A percentile compares a stretch with the other conserved stretches of the same genome.
phyloP scores from a whole-genome alignment of 2,888 invertebrate genomes.

The Catocala nupta region DNA sequence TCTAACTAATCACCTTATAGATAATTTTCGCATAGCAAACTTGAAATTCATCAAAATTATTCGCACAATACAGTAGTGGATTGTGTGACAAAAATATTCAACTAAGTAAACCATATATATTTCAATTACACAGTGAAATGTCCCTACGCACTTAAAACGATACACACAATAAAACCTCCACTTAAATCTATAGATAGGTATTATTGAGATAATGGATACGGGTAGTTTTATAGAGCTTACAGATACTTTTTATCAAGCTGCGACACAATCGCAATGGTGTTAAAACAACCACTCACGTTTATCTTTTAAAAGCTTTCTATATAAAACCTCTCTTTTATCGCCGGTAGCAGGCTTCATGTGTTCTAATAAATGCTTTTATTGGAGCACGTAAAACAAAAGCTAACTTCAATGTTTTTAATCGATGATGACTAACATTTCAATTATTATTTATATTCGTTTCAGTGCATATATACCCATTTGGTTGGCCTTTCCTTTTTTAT shows the following conservation, averaged over 20 bases:
- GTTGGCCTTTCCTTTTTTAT: too few species aligned
- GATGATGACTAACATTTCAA: too few species aligned
- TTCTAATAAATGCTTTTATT: slow-evolving; percentile 18
- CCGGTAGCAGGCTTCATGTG: slow-evolving; percentile 9
- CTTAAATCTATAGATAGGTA: slow-evolving; percentile 16
- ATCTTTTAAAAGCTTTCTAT: slow-evolving; percentile 51
- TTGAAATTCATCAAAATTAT: slow-evolving; percentile 44
- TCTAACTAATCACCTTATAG: slow-evolving; percentile 37
- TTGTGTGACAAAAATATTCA: slow-evolving; percentile 26
- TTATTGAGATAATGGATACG: slow-evolving; percentile 25
- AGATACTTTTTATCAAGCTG: background rate
- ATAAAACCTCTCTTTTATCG: slow-evolving; percentile 27
- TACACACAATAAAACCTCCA: slow-evolving; percentile 25
- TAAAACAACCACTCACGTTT: slow-evolving; percentile 31
- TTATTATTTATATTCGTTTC: too few species aligned
- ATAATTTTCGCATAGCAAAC: slow-evolving; percentile 49
- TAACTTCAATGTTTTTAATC: too few species aligned
- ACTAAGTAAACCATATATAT: slow-evolving; percentile 28
- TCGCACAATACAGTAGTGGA: slow-evolving; percentile 21
- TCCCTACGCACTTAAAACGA: slow-evolving; percentile 16
- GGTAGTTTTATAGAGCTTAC: slow-evolving; percentile 24
- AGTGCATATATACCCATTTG: too few species aligned
- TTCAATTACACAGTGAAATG: slow-evolving; percentile 18
- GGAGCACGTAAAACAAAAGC: too few species aligned
- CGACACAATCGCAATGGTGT: background rate